Base-by-base conservation (phyloP, 2,113 vertebrate species). In the Pelecanoides urinatrix region DNA sequence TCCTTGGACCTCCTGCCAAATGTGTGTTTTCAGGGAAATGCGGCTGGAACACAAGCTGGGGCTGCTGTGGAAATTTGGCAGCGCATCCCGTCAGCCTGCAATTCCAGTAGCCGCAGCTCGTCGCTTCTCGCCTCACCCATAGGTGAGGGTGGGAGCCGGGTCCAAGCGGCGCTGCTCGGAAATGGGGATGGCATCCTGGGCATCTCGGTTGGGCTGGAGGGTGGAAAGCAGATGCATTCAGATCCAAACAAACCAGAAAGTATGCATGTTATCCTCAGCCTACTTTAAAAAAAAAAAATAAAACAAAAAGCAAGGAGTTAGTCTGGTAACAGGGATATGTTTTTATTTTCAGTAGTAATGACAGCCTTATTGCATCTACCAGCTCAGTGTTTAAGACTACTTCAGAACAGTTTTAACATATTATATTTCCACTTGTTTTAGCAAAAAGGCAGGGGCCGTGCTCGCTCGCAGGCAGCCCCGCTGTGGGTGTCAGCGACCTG, bases 41-140 rank as follows among this genome's bases (percentile, higher is more conserved):
- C 0, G 72, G 59, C 94, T 77, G 93, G 86, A 89, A 21, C 76
- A 1, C 42, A 6, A 25, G 70, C 93, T 22, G 93, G 85, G 87
- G 42, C 86, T 65, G 75, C 86, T 96, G 81, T 91, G 96, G 92
- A 86, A 80, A 66, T 96, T 61, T 93, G 94, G 92, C 95, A 90
- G 83, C 7, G 1, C 0, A 1, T 76, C 42, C 75, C 4, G 5
- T 21, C 79, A 12, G 89, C 47, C 70, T 49, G 63, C 63, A 34
- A 8, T 81, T 92, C 72, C 88, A 68, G 91, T 21, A 83, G 88
- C 95, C 2, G 6, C 72, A 30, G 88, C 86, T 70, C 36, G 0
- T 71, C 3, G 0, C 27, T 63, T 63, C 77, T 59, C 3, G 4
- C 4, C n/a, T n/a, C n/a, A 15, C 62, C 84, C 40, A 1, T 25